Evolutionary conservation across 2,797 vertebrate genomes (phyloP).

Genomic region (Neopelma chrysocephalum): DNA sequence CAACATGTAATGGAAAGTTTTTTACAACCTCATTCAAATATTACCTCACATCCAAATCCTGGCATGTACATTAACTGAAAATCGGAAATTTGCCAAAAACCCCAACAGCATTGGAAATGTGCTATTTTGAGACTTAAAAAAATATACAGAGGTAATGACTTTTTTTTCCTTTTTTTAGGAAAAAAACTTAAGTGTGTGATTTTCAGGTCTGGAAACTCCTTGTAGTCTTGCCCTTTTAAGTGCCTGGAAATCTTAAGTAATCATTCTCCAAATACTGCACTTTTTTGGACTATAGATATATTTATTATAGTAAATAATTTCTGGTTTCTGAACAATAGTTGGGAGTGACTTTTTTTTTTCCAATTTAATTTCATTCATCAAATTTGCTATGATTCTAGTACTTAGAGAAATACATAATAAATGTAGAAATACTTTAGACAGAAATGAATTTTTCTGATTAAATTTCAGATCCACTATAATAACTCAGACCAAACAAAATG

Average conservation of each 20-base stretch:
- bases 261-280: not conserved
- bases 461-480: not conserved
- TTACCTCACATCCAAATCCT: not conserved
- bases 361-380: not conserved
- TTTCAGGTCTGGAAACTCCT: not conserved
- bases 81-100: not conserved
- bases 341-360: not conserved
- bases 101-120: not conserved
- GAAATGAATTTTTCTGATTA: not conserved
- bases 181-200: conserved; percentile 12
- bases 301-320: not conserved
- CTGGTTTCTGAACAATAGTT: not conserved
- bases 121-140: conserved; percentile 16
- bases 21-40: not conserved
- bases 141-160: not conserved
- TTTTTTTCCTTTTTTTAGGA: not conserved
- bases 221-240: not conserved
- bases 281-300: not conserved
- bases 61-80: not conserved
- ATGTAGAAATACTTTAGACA: not conserved
- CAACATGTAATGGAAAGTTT: not conserved
- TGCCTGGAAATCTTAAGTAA: not conserved
- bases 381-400: not conserved
- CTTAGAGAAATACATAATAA: not conserved
- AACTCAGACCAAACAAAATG: not conserved